phyloP scores from a whole-genome alignment of 2,113 vertebrate species.

The Lepisosteus osseus region DNA sequence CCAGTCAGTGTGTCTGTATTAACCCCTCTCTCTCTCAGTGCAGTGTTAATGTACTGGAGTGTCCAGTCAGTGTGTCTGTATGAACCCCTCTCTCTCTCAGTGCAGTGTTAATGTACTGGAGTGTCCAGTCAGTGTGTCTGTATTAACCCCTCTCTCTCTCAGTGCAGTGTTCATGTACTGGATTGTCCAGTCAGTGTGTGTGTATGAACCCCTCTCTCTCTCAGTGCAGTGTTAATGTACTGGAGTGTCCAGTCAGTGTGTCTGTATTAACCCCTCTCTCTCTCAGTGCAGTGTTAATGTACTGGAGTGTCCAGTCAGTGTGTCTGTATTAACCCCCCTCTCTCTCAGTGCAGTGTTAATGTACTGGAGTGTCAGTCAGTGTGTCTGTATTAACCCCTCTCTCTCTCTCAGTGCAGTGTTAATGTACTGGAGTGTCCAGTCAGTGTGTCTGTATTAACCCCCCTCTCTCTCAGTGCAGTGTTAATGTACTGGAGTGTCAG shows the following conservation, averaged over 20 bases:
- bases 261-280: too few species aligned
- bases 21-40: too few species aligned
- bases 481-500: background rate
- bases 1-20: background rate
- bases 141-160: too few species aligned
- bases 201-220: too few species aligned
- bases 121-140: background rate
- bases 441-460: background rate
- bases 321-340: too few species aligned
- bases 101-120: background rate
- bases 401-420: too few species aligned
- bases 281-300: background rate
- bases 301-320: background rate
- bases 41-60: background rate
- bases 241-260: background rate
- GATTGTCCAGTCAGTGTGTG: background rate
- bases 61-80: background rate
- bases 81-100: too few species aligned
- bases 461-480: background rate
- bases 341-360: too few species aligned
- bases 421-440: background rate
- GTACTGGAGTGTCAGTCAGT: background rate
- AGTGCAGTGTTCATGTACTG: background rate
- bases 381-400: background rate
- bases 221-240: background rate